These are phyloP conservation scores for Synanceia verrucosa DNA, from an alignment of 2,797 vertebrate genomes.

Conservation along the genomic window DNA sequence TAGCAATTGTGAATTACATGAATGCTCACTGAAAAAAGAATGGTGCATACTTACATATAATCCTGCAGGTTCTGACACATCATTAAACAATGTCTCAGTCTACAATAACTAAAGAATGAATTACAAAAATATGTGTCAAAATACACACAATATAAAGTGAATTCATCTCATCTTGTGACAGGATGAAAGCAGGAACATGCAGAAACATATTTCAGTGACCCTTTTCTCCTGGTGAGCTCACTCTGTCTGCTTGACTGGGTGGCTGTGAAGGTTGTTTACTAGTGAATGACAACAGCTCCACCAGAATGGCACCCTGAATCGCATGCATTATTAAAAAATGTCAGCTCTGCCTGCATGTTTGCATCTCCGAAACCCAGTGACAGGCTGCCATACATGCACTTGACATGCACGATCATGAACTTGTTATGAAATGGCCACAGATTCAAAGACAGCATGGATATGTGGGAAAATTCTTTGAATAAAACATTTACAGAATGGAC, in stretches of 20 bases:
- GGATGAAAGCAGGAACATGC: not conserved
- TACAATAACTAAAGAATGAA: not conserved
- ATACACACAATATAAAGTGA: not conserved
- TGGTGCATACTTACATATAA: not conserved
- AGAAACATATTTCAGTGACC: constrained; percentile 42
- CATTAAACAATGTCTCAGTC: not conserved
- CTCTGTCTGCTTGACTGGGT: constrained; percentile 29
- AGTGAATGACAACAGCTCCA: constrained; percentile 59
- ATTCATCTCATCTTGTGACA: not conserved
- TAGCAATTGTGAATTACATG: not conserved
- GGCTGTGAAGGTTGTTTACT: constrained; percentile 57
- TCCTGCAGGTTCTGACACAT: not conserved
- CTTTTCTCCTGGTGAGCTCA: not conserved
- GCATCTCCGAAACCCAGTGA: constrained; percentile 26
- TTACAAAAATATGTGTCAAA: not conserved
- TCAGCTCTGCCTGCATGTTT: constrained; percentile 60
- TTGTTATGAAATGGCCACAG: constrained; percentile 24
- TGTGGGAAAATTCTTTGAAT: constrained; percentile 11
- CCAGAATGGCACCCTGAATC: constrained; percentile 71
- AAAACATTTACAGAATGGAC: constrained; percentile 22
- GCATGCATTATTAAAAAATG: constrained; percentile 77
- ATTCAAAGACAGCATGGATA: constrained; percentile 7
- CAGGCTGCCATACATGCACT: constrained; percentile 20
- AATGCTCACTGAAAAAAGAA: not conserved
- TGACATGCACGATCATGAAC: constrained; percentile 51